These are phyloP conservation scores for Misgurnus mizolepis DNA, from an alignment of 2,113 vertebrate species.

Conservation along the genomic window DNA sequence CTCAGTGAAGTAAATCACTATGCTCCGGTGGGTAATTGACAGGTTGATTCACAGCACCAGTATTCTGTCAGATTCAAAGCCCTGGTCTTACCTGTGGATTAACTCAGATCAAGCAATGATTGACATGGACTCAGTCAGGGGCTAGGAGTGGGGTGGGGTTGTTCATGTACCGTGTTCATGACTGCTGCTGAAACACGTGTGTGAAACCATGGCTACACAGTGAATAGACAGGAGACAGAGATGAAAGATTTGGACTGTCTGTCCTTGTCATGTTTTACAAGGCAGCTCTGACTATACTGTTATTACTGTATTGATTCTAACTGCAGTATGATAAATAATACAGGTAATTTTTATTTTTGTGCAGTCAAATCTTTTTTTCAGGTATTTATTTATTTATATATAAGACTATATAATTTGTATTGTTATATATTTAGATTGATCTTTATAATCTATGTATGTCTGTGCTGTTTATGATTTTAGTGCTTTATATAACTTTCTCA, in stretches of 20 bases:
- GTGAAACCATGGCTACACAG: conserved; percentile 57
- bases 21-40: conserved; percentile 34
- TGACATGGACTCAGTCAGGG: conserved; percentile 60
- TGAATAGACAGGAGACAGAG: conserved; percentile 14
- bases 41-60: conserved; percentile 53
- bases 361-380: too few species aligned
- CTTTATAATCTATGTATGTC: background rate
- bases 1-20: conserved; percentile 11
- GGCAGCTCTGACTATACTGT: conserved; percentile 21
- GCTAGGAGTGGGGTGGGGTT: conserved; percentile 43
- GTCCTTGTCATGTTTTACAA: conserved; percentile 50
- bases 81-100: conserved; percentile 73
- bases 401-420: too few species aligned
- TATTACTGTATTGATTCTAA: conserved; percentile 8
- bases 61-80: conserved; percentile 65
- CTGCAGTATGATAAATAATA: conserved; percentile 21
- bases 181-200: conserved; percentile 60
- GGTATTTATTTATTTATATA: too few species aligned
- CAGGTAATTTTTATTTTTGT: too few species aligned
- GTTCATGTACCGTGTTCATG: conserved; percentile 29
- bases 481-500: conserved; percentile 13
- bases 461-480: background rate
- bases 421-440: too few species aligned
- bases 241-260: conserved; percentile 56
- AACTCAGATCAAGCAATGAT: conserved; percentile 70